Percentiles rank a stretch among this genome's conserved stretches.
Conservation (phyloP, 37 sponge, comb jelly and placozoan species). For the Cladorhizidae sp. region DNA sequence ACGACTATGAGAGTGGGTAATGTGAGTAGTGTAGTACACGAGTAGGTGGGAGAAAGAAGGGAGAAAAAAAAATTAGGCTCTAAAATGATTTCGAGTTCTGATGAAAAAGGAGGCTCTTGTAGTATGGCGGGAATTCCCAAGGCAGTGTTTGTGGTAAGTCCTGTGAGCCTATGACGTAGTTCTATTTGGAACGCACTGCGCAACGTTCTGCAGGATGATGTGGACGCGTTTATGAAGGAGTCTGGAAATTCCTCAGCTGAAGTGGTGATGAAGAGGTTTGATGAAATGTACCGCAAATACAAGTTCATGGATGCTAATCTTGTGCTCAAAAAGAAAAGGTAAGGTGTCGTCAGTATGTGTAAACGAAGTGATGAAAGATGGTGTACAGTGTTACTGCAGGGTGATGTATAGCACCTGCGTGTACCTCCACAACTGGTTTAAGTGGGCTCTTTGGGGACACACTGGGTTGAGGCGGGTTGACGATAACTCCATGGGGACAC, state of each 20-base stretch:
- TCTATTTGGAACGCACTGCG: too few relatives aligned
- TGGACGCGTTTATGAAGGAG: slow-evolving; percentile 84
- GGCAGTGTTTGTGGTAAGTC: slow-evolving; percentile 82
- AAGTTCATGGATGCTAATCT: slow-evolving; percentile 91
- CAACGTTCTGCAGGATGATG: slow-evolving; percentile 74
- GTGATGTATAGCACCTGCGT: too few relatives aligned
- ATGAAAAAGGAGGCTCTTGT: background rate
- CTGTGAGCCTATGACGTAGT: background rate
- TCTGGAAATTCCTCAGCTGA: slow-evolving; percentile 77
- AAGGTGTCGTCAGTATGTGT: background rate
- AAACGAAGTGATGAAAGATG: too few relatives aligned
- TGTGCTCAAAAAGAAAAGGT: slow-evolving; percentile 75
- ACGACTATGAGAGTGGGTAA: too few relatives aligned
- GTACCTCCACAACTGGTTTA: too few relatives aligned
- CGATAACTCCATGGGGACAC: too few relatives aligned
- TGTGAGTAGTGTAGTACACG: too few relatives aligned
- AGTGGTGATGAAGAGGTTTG: slow-evolving; percentile 78
- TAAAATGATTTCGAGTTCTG: background rate
- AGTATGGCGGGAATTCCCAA: slow-evolving; percentile 75
- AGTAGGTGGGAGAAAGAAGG: too few relatives aligned
- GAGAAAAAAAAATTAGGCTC: too few relatives aligned
- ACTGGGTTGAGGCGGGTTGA: too few relatives aligned
- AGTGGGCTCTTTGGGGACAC: too few relatives aligned
- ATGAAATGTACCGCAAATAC: slow-evolving; percentile 93
- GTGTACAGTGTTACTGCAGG: too few relatives aligned